Evolutionary conservation across 2,113 vertebrate genomes (phyloP), one percentile per base, ranked within the genome.

Genomic region (Acanthochromis polyacanthus): DNA sequence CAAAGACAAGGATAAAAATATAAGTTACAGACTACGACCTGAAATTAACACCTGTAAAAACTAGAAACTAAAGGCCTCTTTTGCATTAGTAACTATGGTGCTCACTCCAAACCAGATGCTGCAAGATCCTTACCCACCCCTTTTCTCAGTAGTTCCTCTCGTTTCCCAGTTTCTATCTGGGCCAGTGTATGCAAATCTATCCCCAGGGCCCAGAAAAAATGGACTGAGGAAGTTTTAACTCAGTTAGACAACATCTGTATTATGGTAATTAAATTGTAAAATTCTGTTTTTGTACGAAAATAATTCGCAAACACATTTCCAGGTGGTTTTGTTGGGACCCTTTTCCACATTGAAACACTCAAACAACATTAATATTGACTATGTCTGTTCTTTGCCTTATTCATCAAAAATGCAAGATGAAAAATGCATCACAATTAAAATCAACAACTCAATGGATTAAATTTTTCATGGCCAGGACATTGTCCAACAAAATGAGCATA

Each of bases 81-180:
- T 67, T 20, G 30, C 51, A 74, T 78, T 60, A 32, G 14, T 82
- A 62, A 86, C 77, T 53, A 57, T 14, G 32, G 53, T 71, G 64
- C 65, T 65, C 16, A 32, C 67, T 32, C 63, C 16, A 52, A 76
- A 72, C 78, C 86, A 92, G 92, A 84, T 91, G 89, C 71, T 78
- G 69, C 65, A 80, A 63, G 81, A 46, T 63, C 48, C 52, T 45
- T 64, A 71, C 67, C 71, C 57, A 62, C 71, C 65, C 50, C 64
- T 74, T 86, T 73, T 71, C 58, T 82, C 64, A 75, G 36, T 36
- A 22, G 58, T 70, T 81, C 60, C 64, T 88, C 81, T 90, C 83
- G 65, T 88, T 91, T 91, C 72, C 76, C 80, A 82, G 87, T 93
- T 94, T 91, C 90, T 71, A 77, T 86, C 71, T 71, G 67, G 61